Percentiles rank a stretch among this genome's conserved stretches.
Conservation (phyloP, 1,140 invertebrate genomes). For the Zaprionus gabonicus region DNA sequence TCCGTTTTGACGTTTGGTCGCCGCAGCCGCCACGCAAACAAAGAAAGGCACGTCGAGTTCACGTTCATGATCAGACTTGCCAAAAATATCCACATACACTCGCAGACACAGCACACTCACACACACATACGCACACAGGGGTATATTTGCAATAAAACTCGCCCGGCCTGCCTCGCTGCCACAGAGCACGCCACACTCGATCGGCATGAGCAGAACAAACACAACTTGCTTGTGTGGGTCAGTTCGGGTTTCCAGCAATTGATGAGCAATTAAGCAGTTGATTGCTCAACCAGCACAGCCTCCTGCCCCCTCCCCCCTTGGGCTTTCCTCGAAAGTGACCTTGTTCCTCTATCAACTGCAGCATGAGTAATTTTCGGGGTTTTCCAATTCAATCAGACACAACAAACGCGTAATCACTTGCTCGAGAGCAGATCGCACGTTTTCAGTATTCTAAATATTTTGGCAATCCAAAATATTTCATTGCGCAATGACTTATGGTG, state of each 20-base stretch:
- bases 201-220: slow-evolving; percentile 30
- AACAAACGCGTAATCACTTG: neutral
- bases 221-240: slow-evolving; percentile 67
- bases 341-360: neutral
- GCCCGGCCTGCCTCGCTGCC: neutral
- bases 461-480: neutral
- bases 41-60: slow-evolving; percentile 23
- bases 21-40: slow-evolving; percentile 28
- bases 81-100: slow-evolving; percentile 60
- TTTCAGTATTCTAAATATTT: neutral
- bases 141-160: slow-evolving; percentile 37
- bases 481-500: neutral
- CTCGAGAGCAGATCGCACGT: neutral
- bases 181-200: neutral
- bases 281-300: slow-evolving; percentile 4
- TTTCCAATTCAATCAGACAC: neutral
- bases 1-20: slow-evolving; percentile 56
- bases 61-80: slow-evolving; percentile 40
- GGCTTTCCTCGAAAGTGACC: neutral
- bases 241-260: slow-evolving; percentile 66
- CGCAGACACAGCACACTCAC: neutral
- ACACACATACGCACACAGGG: neutral
- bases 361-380: neutral
- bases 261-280: slow-evolving; percentile 60
- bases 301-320: neutral